Evolutionary conservation across 2,888 invertebrate genomes (phyloP).

Genomic region (Nineta flava): DNA sequence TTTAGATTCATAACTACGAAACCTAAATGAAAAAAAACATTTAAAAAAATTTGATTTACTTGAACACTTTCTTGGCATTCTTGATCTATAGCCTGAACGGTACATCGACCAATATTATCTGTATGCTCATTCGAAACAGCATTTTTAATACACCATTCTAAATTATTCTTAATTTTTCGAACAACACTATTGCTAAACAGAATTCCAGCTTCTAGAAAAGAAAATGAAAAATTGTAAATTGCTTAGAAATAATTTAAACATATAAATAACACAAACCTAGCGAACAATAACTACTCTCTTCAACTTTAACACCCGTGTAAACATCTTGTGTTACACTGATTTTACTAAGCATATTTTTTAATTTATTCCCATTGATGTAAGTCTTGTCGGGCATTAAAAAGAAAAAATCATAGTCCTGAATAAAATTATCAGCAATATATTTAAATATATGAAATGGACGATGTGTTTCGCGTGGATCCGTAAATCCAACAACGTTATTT

Average conservation of each 20-base stretch:
- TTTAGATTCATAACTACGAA: neutral
- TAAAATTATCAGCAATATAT: slow-evolving; percentile 76
- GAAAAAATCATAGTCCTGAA: slow-evolving; percentile 86
- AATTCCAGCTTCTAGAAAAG: slow-evolving; percentile 65
- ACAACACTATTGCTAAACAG: slow-evolving; percentile 77
- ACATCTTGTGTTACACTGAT: slow-evolving; percentile 76
- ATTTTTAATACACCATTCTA: slow-evolving; percentile 84
- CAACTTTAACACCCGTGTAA: slow-evolving; percentile 57
- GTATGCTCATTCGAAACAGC: slow-evolving; percentile 68
- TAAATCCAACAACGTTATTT: slow-evolving; percentile 68
- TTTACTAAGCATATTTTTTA: slow-evolving; percentile 53
- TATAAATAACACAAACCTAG: slow-evolving; percentile 34
- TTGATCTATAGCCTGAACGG: slow-evolving; percentile 50
- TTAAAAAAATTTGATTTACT: slow-evolving; percentile 19
- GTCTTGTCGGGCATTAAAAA: slow-evolving; percentile 72
- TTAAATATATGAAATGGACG: slow-evolving; percentile 79
- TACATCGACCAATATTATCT: slow-evolving; percentile 78
- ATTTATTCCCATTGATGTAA: slow-evolving; percentile 65
- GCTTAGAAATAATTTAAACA: slow-evolving; percentile 12
- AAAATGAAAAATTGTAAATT: slow-evolving; percentile 23
- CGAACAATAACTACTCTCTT: slow-evolving; percentile 47
- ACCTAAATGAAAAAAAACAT: neutral
- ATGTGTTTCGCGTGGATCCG: slow-evolving; percentile 57
- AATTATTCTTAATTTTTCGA: slow-evolving; percentile 53
- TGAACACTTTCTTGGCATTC: slow-evolving; percentile 42